A percentile compares a stretch with the other conserved stretches of the same genome.
phyloP scores from a whole-genome alignment of 1,140 invertebrate species.

The Elysia chlorotica region DNA sequence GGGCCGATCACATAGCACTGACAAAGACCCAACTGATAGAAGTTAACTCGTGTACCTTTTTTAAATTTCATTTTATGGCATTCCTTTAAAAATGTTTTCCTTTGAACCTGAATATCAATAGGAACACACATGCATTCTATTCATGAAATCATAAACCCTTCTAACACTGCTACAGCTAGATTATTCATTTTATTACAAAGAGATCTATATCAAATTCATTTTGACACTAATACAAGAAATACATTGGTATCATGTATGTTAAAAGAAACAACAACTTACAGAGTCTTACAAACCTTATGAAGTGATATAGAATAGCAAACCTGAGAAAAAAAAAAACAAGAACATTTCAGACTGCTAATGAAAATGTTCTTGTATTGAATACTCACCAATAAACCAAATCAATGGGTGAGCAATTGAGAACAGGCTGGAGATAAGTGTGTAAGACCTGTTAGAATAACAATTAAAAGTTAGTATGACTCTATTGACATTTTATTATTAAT shows the following conservation, averaged over 20 bases:
- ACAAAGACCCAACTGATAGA: no score
- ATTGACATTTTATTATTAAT: not conserved
- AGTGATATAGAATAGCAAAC: not conserved
- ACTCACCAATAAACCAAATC: slow-evolving; percentile 17
- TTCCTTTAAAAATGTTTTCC: no score
- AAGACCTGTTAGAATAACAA: slow-evolving; percentile 5
- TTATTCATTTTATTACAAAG: no score
- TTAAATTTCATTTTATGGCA: no score
- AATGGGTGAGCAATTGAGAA: slow-evolving; percentile 11
- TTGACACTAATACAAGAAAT: not conserved
- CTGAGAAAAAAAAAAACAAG: not conserved
- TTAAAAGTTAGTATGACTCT: not conserved
- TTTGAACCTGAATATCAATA: no score
- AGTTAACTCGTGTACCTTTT: no score
- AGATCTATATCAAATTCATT: not conserved
- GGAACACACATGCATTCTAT: no score
- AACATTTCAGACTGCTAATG: not conserved
- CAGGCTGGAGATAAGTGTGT: slow-evolving; percentile 3
- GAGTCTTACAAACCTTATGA: not conserved
- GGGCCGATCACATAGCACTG: no score
- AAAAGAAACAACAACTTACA: not conserved
- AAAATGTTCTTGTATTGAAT: not conserved
- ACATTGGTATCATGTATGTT: not conserved
- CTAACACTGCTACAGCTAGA: no score
- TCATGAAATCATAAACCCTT: no score